Base-by-base conservation (phyloP, 1,140 invertebrate genomes). In the Papilio glaucus region DNA sequence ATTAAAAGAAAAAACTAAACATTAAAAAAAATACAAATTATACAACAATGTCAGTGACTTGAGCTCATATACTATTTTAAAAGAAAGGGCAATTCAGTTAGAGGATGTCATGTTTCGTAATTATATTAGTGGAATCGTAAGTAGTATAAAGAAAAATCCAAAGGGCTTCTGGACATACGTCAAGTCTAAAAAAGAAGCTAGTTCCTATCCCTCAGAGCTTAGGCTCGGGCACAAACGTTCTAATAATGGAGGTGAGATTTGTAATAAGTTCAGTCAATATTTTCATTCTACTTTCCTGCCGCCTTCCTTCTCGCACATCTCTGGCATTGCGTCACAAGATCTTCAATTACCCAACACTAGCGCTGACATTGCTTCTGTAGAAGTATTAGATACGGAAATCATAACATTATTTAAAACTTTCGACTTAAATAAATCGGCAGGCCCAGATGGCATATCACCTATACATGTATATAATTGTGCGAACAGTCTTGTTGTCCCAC, bases 1-100 rank as follows among this genome's bases (percentile, higher is more conserved):
- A 13, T 0, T 78, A 42, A 80, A 73, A 72, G 76, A 80, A 74
- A 80, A 76, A 71, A 72, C 70, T 41, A 80, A 80, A 63, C 76
- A 63, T 21, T 69, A 71, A 10, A 8, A n/a, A 42, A 78, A 78
- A 72, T 80, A 60, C 38, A 78, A 76, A 75, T 72, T 38, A 10
- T 80, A 80, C 67, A 45, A 39, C 10, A 80, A 77, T 39, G 18
- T 49, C 0, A 45, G 53, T 13, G 78, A 80, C 33, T 60, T 42
- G 38, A 33, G 65, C 13, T 72, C 78, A 3, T 80, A 67, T 61
- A 12, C 8, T 18, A 41, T 71, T 18, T 45, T 77, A 15, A 72
- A 76, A n/a, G 71, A 77, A 2, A 62, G 78, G 7, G 76, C 65
- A 13, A 76, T 72, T 29, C 4, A 10, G 10, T 24, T 80, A 7